Evolutionary conservation across 2,888 invertebrate genomes (phyloP).

Genomic region (Onchidella celtica): DNA sequence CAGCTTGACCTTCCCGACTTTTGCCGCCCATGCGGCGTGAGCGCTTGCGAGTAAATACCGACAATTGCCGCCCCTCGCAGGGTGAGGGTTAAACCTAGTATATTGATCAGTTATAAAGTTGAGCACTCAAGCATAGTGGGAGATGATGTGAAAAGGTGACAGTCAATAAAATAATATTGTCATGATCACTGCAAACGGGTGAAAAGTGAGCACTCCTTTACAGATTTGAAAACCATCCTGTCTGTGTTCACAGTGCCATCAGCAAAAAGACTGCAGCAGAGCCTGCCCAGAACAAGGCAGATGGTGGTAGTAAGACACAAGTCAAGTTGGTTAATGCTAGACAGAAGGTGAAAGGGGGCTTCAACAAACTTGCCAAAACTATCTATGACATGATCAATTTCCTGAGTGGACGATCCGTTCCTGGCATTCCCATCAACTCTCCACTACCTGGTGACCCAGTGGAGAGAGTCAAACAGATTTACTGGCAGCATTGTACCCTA

Average conservation of each 20-base stretch:
- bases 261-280: constrained; percentile 63
- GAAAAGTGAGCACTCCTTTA: too few species aligned
- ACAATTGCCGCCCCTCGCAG: too few species aligned
- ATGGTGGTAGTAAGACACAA: constrained; percentile 1
- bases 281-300: constrained; percentile 54
- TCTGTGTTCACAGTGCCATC: constrained; percentile 55
- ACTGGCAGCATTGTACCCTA: constrained; percentile 80
- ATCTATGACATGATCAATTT: constrained; percentile 80
- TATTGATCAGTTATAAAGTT: too few species aligned
- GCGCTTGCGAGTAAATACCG: too few species aligned
- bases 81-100: too few species aligned
- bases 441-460: constrained; percentile 75
- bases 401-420: constrained; percentile 76
- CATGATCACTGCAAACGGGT: too few species aligned
- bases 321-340: not conserved
- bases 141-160: too few species aligned
- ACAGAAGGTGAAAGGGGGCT: constrained; percentile 25
- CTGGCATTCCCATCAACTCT: constrained; percentile 78
- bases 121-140: too few species aligned
- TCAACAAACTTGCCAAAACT: constrained; percentile 68
- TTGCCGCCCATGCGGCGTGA: too few species aligned
- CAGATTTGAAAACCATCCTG: too few species aligned
- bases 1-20: too few species aligned
- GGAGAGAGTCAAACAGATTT: constrained; percentile 78
- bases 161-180: too few species aligned